Base-by-base conservation (phyloP, 2,888 invertebrate species). In the Oegoconia quadripuncta region DNA sequence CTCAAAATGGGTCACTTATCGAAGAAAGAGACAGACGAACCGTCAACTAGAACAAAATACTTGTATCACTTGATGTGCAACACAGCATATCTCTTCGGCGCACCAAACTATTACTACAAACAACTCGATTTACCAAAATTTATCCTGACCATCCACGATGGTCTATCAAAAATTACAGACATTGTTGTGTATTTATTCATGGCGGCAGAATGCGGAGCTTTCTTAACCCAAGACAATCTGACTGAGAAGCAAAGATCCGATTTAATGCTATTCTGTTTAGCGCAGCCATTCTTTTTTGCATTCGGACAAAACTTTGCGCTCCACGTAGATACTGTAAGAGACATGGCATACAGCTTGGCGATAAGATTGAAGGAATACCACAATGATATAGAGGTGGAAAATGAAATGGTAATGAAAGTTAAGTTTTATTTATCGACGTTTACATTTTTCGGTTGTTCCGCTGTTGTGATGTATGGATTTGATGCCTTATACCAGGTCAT, bases 321-420 rank as follows among this genome's bases (percentile, higher is more conserved):
- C 5, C 17, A 52, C 7, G 28, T 20, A 25, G 25, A 28, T 0
- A 31, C 36, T 2, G 31, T 49, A 1, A 44, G 26, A 5, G 20
- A 31, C 3, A 9, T 49, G 0, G 5, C 50, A 5, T 29, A 27
- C 6, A 36, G 39, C 5, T 12, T 56, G 15, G 30, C 35, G 1
- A 39, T 50, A 3, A 16, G 11, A 0, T 30, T 52, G 6, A 77
- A 74, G 38, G 37, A 37, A 2, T 36, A 52, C 0, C 51, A 66
- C 40, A 77, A 72, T 30, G 70, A 79, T 36, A 34, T 39, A 0
- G 42, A 50, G 2, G 55, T 74, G 5, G 77, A 81, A 26, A 43
- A 37, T 29, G 41, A 55, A 6, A 73, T 77, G 71, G 61, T 79
- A 3, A 55, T 38, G 18, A 67, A 51, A 28, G 46, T 58, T 0